A percentile compares a stretch with the other conserved stretches of the same genome.
Evolutionary conservation across 2,888 invertebrate genomes (phyloP).

Genomic region (Chironomus riparius): DNA sequence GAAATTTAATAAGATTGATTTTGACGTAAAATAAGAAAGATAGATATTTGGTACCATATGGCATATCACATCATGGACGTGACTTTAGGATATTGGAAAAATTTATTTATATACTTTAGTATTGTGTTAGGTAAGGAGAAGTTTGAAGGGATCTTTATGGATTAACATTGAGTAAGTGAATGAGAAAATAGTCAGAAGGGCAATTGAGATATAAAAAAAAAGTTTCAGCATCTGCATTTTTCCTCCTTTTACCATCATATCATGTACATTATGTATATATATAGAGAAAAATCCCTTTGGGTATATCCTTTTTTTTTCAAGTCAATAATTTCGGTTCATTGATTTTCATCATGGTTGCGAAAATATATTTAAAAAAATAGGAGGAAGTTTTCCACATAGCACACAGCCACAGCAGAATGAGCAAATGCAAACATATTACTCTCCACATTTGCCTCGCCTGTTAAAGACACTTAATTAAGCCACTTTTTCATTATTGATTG

Average conservation of each 20-base stretch:
- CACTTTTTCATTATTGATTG: slow-evolving; percentile 26
- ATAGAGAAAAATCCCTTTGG: not conserved
- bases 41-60: slow-evolving; percentile 28
- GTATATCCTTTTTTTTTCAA: not conserved
- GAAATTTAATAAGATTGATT: slow-evolving; percentile 27
- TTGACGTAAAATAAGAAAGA: not conserved
- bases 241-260: not conserved
- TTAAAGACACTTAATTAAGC: slow-evolving; percentile 28
- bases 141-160: slow-evolving; percentile 9
- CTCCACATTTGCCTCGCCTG: not conserved
- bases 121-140: not conserved
- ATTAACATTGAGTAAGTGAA: not conserved
- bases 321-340: not conserved
- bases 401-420: not conserved
- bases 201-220: not conserved
- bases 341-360: slow-evolving; percentile 2
- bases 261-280: not conserved
- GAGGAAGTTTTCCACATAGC: too few relatives aligned
- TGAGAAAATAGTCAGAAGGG: not conserved
- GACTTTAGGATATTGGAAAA: slow-evolving; percentile 14
- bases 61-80: slow-evolving; percentile 28
- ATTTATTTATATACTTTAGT: not conserved
- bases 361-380: too few relatives aligned
- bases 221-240: not conserved
- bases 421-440: not conserved